A percentile compares a stretch with the other conserved stretches of the same genome.
Conservation (phyloP, 92 coral and sea anemone species). For the Actinostola sp. region DNA sequence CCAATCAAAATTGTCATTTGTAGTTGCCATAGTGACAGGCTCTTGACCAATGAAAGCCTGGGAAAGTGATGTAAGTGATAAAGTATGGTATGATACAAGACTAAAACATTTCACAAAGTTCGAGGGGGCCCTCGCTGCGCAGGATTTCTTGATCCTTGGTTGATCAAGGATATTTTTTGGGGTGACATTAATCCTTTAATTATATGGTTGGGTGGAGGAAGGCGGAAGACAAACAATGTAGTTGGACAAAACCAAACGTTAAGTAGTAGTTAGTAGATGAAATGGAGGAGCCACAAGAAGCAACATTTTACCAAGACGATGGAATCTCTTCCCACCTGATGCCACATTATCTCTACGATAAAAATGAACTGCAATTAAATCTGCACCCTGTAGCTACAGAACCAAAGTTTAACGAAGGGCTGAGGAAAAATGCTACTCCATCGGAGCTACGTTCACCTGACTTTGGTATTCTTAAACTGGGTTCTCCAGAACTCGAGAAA, state of each 20-base stretch:
- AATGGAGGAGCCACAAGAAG: slow-evolving; percentile 94
- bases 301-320: slow-evolving; percentile 97
- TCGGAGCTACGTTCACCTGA: slow-evolving; percentile 95
- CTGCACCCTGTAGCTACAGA: slow-evolving; percentile 83
- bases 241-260: slow-evolving; percentile 30
- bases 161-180: slow-evolving; percentile 37
- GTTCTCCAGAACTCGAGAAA: slow-evolving; percentile 97
- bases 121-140: slow-evolving; percentile 44
- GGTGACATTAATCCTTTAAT: slow-evolving; percentile 44
- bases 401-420: slow-evolving; percentile 75
- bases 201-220: slow-evolving; percentile 53
- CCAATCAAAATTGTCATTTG: slow-evolving; percentile 56
- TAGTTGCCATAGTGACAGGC: slow-evolving; percentile 55
- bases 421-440: slow-evolving; percentile 90
- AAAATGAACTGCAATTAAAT: slow-evolving; percentile 79
- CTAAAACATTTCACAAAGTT: slow-evolving; percentile 29
- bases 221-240: slow-evolving; percentile 52
- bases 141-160: slow-evolving; percentile 28
- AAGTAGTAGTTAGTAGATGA: slow-evolving; percentile 69
- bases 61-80: slow-evolving; percentile 55
- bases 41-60: slow-evolving; percentile 46
- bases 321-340: slow-evolving; percentile 84
- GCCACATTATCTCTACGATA: slow-evolving; percentile 94
- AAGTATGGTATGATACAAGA: slow-evolving; percentile 71
- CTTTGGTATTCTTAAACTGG: slow-evolving; percentile 95